Evolutionary conservation across 2,888 invertebrate genomes (phyloP), one percentile per base, ranked within the genome.

Genomic region (Tenthredo mesomela): DNA sequence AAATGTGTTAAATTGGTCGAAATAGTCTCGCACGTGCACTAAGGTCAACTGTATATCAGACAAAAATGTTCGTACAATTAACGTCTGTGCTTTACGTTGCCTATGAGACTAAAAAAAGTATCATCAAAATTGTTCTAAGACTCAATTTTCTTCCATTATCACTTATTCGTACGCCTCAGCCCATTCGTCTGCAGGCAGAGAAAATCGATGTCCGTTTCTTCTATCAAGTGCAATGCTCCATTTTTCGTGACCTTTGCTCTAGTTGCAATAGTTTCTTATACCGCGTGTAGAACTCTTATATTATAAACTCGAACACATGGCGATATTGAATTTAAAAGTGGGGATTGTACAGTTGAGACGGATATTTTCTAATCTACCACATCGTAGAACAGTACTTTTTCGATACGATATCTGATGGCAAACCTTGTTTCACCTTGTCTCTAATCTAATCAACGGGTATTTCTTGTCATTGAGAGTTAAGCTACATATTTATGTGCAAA

Each of bases 151-250:
- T 70, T 18, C 70, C 7, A 7, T 9, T 25, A 43, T 4, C 43
- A 21, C 43, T 43, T 40, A 21, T 73, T 43, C 12, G 25, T 43
- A 0, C n/a, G n/a, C n/a, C 12, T 7, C 6, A 73, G 25, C 21
- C 21, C 43, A 21, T 43, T 73, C 29, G 3, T 12, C 10, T n/a
- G 25, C n/a, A 43, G 21, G 25, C 12, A 9, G 21, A 2, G 18
- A 50, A 40, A 50, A 50, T 18, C n/a, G 71, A 77, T 18, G n/a
- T 33, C 29, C 33, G 15, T 15, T 73, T 73, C 71, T 77, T 77
- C 40, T 77, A 77, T 54, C 77, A 33, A 77, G 77, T 33, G 33
- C 54, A 50, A 77, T 77, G 50, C 50, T 77, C 77, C 54, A 50
- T 77, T 5, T 33, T 29, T 54, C n/a, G 5, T 54, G 77, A 54